Evolutionary conservation across 2,797 vertebrate species (phyloP).

Genomic region (Oreochromis mossambicus): DNA sequence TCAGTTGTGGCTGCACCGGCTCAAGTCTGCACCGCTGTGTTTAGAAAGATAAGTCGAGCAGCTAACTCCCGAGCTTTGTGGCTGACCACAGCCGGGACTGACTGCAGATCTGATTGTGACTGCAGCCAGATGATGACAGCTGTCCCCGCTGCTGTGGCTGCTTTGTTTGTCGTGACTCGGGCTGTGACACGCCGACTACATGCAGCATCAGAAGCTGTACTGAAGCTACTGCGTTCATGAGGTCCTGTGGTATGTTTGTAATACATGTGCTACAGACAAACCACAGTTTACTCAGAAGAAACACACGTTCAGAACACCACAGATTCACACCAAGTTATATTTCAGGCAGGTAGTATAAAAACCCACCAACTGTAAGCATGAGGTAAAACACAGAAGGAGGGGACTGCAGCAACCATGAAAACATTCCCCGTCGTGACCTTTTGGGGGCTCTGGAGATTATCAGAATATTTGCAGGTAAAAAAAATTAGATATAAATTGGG

Average conservation of each 20-base stretch:
- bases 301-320: neutral
- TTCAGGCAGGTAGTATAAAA: neutral
- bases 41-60: neutral
- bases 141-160: neutral
- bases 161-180: neutral
- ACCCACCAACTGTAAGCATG: neutral
- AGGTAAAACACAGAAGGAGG: neutral
- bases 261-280: neutral
- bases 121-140: neutral
- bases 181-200: neutral
- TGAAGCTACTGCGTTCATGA: neutral
- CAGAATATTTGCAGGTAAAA: neutral
- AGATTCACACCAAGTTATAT: neutral
- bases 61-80: neutral
- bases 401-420: neutral
- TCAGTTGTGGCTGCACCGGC: neutral
- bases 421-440: rapidly evolving
- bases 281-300: neutral
- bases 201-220: neutral
- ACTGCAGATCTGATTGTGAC: neutral
- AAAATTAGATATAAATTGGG: rapidly evolving
- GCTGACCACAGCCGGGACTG: neutral
- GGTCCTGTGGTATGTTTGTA: neutral
- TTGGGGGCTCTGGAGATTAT: neutral
- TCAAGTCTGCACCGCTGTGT: neutral